Percentiles rank a stretch among this genome's conserved stretches.
Evolutionary conservation across 1,140 invertebrate genomes (phyloP).

Genomic region (Elymnias hypermnestra): DNA sequence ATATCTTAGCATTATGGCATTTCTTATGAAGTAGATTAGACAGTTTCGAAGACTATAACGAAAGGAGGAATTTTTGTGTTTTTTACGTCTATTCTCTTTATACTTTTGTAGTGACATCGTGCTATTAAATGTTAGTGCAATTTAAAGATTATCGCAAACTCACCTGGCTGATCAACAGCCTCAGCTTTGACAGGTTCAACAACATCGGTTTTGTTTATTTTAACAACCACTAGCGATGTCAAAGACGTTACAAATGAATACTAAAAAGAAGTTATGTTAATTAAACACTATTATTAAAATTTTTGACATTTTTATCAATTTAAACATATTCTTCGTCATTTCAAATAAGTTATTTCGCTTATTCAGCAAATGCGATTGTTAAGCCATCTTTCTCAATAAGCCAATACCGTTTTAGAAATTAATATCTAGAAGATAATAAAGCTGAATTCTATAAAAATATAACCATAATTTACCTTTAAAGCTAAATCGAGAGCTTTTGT

Average conservation of each 20-base stretch:
- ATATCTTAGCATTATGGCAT: too few species aligned
- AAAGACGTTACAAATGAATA: slow-evolving; percentile 84
- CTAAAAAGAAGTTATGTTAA: slow-evolving; percentile 45
- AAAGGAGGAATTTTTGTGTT: too few species aligned
- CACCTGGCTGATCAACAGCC: slow-evolving; percentile 44
- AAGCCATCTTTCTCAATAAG: too few species aligned
- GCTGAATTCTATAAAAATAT: background rate
- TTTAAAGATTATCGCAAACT: slow-evolving; percentile 6
- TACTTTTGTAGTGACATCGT: too few species aligned
- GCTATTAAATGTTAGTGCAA: background rate
- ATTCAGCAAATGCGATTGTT: too few species aligned
- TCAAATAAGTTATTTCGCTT: too few species aligned
- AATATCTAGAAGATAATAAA: too few species aligned
- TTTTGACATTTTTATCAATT: background rate
- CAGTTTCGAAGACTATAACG: too few species aligned
- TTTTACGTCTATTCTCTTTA: too few species aligned
- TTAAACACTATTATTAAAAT: background rate
- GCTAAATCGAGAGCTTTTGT: slow-evolving; percentile 50
- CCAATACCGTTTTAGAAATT: too few species aligned
- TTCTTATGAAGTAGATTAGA: too few species aligned
- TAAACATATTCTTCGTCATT: too few species aligned
- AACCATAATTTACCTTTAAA: slow-evolving; percentile 39
- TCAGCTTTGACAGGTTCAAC: slow-evolving; percentile 53
- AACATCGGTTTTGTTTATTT: slow-evolving; percentile 70
- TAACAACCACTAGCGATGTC: slow-evolving; percentile 83